Conservation (phyloP, 2,797 vertebrate genomes). For the Amblyraja radiata region DNA sequence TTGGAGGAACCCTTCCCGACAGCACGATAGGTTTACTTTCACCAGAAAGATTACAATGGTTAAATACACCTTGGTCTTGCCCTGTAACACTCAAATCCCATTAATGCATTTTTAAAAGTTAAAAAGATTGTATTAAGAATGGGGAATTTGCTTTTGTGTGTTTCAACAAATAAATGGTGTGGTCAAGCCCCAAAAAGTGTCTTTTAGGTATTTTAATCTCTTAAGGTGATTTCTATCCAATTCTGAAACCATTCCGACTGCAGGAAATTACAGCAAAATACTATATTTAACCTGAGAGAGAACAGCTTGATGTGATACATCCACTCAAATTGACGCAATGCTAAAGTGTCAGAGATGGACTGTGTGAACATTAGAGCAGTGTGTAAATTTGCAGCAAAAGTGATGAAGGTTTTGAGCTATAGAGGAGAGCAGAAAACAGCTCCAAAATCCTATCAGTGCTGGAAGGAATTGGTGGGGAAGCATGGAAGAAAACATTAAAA, state of each 20-base stretch:
- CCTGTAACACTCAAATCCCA: too few relatives aligned
- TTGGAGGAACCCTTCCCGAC: too few relatives aligned
- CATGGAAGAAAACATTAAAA: background rate
- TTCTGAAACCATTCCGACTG: background rate
- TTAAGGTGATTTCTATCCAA: background rate
- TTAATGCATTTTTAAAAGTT: background rate
- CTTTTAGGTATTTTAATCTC: background rate
- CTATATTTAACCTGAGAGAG: background rate
- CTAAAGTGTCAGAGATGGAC: background rate
- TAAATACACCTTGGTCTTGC: too few relatives aligned
- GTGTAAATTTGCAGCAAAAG: too few relatives aligned
- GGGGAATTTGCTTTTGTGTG: background rate
- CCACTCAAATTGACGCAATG: background rate
- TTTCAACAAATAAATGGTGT: background rate
- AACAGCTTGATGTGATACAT: background rate
- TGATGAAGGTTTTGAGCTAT: too few relatives aligned
- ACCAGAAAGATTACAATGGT: too few relatives aligned
- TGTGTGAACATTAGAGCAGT: too few relatives aligned
- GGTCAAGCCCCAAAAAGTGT: background rate
- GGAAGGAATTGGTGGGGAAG: background rate
- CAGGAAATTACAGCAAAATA: background rate
- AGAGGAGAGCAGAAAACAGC: too few relatives aligned
- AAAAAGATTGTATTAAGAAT: background rate
- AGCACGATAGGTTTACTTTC: too few relatives aligned
- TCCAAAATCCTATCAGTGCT: background rate